Base-by-base conservation (phyloP, 2,113 vertebrate genomes). In the Psammodynastes pulverulentus region DNA sequence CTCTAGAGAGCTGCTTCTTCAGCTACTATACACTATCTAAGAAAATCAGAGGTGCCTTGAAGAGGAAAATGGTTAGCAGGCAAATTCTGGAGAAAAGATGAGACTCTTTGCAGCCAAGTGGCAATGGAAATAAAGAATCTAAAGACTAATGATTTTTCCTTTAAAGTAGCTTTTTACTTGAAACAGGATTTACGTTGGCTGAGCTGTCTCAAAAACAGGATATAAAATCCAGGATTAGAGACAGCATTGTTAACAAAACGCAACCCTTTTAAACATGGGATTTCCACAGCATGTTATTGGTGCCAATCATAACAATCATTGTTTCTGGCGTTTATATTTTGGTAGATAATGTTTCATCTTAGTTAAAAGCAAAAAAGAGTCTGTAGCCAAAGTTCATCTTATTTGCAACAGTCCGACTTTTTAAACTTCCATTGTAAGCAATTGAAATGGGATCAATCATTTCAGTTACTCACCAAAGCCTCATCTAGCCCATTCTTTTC, bases 211-310 rank as follows among this genome's bases (percentile, higher is more conserved):
- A 93, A 95, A 94, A 96, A 96, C 95, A 96, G 93, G 94, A 96
- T 97, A 92, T 95, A 93, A 89, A 91, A 92, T 94, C 86, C 58
- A 51, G 5, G 95, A 96, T 96, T 94, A 94, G 84, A 54, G 92
- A 52, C 62, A 94, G 85, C 58, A 87, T 86, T 72, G 84, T 90
- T 97, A 79, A 95, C 92, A 46, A 86, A 92, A 93, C 49, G 86
- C 5, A 85, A 53, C 54, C 84, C 94, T 95, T 58, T 58, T 89
- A 95, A 54, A 84, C 86, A 95, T 96, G 97, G 97, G 96, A 97
- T 97, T 97, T 98, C 97, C 97, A 97, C 39, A 54, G 56, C 39
- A 86, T 90, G 45, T 5, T n/a, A 88, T 94, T 54, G 51, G 94
- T 95, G 85, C 92, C 97, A 97, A 95, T 13, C 96, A 95, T 48